Conservation (phyloP, 2,113 vertebrate genomes). For the Otolemur garnettii region DNA sequence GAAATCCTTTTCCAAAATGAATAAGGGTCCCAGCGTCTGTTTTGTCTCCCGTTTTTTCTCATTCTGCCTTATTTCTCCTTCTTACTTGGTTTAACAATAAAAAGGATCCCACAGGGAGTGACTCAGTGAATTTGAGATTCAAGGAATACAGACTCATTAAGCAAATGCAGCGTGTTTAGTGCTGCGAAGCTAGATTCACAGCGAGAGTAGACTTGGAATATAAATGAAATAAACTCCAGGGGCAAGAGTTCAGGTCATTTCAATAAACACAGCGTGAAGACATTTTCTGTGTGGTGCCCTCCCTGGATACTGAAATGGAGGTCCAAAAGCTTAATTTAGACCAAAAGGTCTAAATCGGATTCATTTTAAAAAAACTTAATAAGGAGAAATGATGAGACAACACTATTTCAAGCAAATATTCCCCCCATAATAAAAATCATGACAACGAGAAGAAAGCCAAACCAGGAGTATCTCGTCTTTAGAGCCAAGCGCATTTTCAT, state of each 20-base stretch:
- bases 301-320: conserved; percentile 50
- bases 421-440: neutral
- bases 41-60: neutral
- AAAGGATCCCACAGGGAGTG: conserved; percentile 44
- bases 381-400: conserved; percentile 9
- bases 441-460: conserved; percentile 22
- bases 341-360: neutral
- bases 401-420: conserved; percentile 42
- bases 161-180: conserved; percentile 74
- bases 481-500: conserved; percentile 4
- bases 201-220: conserved; percentile 67
- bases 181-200: conserved; percentile 62
- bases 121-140: conserved; percentile 61
- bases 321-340: conserved; percentile 35
- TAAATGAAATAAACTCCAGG: conserved; percentile 70
- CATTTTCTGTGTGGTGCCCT: conserved; percentile 49
- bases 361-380: conserved; percentile 62
- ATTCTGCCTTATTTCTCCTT: neutral
- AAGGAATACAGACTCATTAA: conserved; percentile 74
- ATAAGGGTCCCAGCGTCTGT: neutral
- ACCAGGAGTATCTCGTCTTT: conserved; percentile 10
- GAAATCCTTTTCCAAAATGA: conserved; percentile 41
- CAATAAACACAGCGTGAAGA: conserved; percentile 58
- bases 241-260: conserved; percentile 72
- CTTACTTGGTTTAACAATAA: neutral